Base-by-base conservation (phyloP, 2,888 invertebrate species). In the Rotaria macrura region DNA sequence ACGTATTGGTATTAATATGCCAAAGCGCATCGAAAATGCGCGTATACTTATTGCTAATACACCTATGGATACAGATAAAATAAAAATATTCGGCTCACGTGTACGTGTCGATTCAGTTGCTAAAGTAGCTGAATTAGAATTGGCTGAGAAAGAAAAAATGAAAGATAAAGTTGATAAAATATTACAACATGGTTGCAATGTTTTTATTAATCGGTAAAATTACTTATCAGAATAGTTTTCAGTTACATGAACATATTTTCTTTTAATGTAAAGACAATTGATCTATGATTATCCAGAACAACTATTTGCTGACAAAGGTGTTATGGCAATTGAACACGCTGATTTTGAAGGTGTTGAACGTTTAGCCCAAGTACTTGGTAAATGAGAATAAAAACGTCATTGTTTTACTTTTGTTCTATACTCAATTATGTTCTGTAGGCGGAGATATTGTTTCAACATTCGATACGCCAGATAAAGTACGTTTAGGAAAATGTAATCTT, bases 281-380 rank as follows among this genome's bases (percentile, higher is more conserved):
- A 99, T 99, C 91, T 99, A 99, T 93, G 99, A 99, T 92, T 99
- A 99, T 91, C 99, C 99, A 0, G 99, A 99, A 91, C 99, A 99
- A 91, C 92, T 99, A 88, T 99, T 99, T 91, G 96, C 98, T 65
- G 99, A 99, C 92, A 95, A 96, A 83, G 95, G 95, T 84, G 94
- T 98, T 17, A 99, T 99, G 98, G 97, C 99, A 1, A 99, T 99
- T 88, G 99, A 99, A 90, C 99, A 99, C 91, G 99, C 99, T 6
- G 99, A 99, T 91, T 99, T 99, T 90, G 98, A 99, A 91, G 99
- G 99, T 85, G 97, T 99, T 89, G 98, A 99, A 91, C 93, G 98
- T 87, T 92, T 99, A 87, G 97, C 98, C 47, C 93, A 98, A 43
- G 99, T 99, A 25, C 96, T 97, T 87, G 98, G 79, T 96, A 91